These are phyloP conservation scores for Drosophila rellima DNA, from an alignment of 2,888 invertebrate species.

Conservation along the genomic window DNA sequence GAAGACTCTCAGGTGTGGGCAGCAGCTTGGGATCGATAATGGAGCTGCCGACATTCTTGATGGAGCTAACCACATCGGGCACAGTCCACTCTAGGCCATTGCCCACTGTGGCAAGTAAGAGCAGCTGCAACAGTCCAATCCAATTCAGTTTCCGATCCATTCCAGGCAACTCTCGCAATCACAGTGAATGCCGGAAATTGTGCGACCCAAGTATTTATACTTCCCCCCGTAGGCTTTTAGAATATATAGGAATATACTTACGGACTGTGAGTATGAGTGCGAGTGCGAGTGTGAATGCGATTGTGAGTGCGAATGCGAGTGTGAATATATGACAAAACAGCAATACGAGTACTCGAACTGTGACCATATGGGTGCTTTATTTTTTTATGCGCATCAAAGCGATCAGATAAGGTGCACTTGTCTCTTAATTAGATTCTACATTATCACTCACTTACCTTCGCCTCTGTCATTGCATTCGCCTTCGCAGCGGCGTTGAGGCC, in stretches of 20 bases:
- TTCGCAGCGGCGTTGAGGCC: not conserved
- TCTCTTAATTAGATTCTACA: slow-evolving; percentile 68
- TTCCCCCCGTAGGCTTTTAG: slow-evolving; percentile 4
- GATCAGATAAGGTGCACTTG: slow-evolving; percentile 77
- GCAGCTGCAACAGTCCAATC: slow-evolving; percentile 16
- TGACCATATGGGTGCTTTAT: slow-evolving; percentile 58
- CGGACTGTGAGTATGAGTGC: slow-evolving; percentile 7
- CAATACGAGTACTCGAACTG: slow-evolving; percentile 15
- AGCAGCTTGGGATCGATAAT: slow-evolving; percentile 64
- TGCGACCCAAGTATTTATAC: slow-evolving; percentile 62
- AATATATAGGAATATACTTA: slow-evolving; percentile 1
- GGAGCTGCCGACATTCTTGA: slow-evolving; percentile 62
- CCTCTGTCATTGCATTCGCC: not conserved
- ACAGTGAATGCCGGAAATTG: slow-evolving; percentile 64
- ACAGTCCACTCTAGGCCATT: slow-evolving; percentile 56
- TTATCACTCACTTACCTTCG: slow-evolving; percentile 22
- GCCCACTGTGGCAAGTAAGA: slow-evolving; percentile 24
- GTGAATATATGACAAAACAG: not conserved
- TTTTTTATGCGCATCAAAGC: slow-evolving; percentile 47
- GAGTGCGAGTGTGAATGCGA: not conserved
- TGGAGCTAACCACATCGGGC: slow-evolving; percentile 67
- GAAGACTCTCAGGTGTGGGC: slow-evolving; percentile 75
- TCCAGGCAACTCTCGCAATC: slow-evolving; percentile 32
- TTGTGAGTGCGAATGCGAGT: not conserved
- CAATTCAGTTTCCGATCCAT: slow-evolving; percentile 15